Base-by-base conservation (phyloP, 2,113 vertebrate genomes). In the Phyllostomus discolor region DNA sequence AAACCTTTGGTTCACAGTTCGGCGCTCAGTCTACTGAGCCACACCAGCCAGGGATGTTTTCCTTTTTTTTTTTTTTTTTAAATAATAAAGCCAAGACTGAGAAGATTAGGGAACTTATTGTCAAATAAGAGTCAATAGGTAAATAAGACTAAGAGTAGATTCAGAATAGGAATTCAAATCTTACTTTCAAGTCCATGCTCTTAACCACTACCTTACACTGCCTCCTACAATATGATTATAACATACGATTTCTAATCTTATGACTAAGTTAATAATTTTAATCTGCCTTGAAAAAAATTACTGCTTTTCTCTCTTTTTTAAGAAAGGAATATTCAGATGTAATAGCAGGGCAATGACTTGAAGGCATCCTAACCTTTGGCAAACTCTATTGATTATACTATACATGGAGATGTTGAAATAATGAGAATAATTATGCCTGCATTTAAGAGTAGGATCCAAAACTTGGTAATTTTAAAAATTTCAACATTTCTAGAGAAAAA, bases 201-300 rank as follows among this genome's bases (percentile, higher is more conserved):
- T 67, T 80, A 73, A 31, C 54, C 26, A 81, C 69, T 50, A 43
- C 43, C 9, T 16, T 57, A 48, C 41, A 31, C 43, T 35, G 26
- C 5, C 31, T 95, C 43, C 6, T n/a, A 69, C 1, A 78, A 7
- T 69, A 11, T 24, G 72, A 83, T 48, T 79, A 75, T 26, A 91
- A 57, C 4, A 17, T 70, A 15, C 12, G 7, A 94, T 73, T 90
- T 86, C 31, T 83, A 73, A 83, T 57, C n/a, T 72, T 66, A 22
- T 41, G 16, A 96, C 94, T 90, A 96, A 66, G 69, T 59, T 93
- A 93, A 54, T 90, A 31, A 79, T 54, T 80, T 84, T 54, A 91
- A 84, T 59, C 28, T 91, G 89, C 4, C 41, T 95, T 96, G 26
- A 19, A 2, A 17, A 95, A 96, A 94, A 0, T 5, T 41, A 70